Evolutionary conservation across 2,113 vertebrate species (phyloP).

Genomic region (Crocuta crocuta): DNA sequence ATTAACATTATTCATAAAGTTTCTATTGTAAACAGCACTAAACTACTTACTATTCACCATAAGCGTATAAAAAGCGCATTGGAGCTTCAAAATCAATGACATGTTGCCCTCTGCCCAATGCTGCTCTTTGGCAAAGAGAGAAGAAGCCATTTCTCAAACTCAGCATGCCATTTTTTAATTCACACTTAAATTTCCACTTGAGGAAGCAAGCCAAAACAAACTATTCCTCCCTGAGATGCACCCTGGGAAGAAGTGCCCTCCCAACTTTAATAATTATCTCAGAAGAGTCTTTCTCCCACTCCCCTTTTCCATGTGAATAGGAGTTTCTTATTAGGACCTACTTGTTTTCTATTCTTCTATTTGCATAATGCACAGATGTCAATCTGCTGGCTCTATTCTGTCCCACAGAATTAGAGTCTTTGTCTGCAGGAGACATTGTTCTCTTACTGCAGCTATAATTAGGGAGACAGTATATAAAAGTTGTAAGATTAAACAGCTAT

Average conservation of each 20-base stretch:
- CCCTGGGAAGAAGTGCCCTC: conserved; percentile 82
- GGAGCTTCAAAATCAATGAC: conserved; percentile 87
- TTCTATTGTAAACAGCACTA: conserved; percentile 77
- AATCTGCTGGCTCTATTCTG: conserved; percentile 61
- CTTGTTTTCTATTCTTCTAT: conserved; percentile 66
- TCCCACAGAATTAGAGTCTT: conserved; percentile 77
- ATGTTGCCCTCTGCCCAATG: conserved; percentile 81
- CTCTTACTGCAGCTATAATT: conserved; percentile 72
- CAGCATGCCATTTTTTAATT: conserved; percentile 90
- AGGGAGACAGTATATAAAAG: conserved; percentile 56
- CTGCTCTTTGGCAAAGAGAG: conserved; percentile 74
- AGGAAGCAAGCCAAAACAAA: conserved; percentile 88
- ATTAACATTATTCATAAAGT: conserved; percentile 86
- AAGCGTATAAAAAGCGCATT: conserved; percentile 78
- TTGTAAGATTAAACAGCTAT: conserved; percentile 57
- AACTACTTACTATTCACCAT: conserved; percentile 77
- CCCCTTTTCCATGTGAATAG: conserved; percentile 67
- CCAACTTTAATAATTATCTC: conserved; percentile 85
- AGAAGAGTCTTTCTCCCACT: conserved; percentile 58
- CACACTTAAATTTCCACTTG: conserved; percentile 89
- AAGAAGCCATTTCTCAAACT: conserved; percentile 81
- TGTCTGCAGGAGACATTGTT: conserved; percentile 69
- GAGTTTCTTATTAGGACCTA: conserved; percentile 73
- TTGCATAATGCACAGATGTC: conserved; percentile 83
- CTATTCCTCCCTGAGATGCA: conserved; percentile 77